These are phyloP conservation scores for Oxyteleia sp. DNA, from an alignment of 2,888 invertebrate genomes.

Conservation along the genomic window DNA sequence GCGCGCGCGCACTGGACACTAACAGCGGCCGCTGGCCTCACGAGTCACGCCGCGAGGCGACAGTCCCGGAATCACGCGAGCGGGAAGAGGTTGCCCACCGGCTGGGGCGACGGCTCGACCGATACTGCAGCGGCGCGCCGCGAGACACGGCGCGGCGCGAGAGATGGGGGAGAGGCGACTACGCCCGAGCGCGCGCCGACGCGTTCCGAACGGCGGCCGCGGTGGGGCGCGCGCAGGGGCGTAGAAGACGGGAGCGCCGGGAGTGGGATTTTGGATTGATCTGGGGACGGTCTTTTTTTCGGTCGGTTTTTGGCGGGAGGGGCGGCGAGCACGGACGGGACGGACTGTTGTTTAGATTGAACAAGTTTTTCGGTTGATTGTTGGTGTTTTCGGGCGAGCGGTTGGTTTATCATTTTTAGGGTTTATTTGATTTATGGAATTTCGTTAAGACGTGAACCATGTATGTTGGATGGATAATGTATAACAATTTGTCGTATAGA, in stretches of 20 bases:
- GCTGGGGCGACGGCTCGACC: constrained; percentile 70
- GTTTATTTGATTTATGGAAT: too few relatives aligned
- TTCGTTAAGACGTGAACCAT: too few relatives aligned
- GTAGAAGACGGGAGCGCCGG: not conserved
- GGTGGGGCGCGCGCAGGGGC: constrained; percentile 31
- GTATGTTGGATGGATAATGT: too few relatives aligned
- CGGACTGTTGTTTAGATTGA: too few relatives aligned
- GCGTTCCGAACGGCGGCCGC: constrained; percentile 39
- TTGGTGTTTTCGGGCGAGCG: too few relatives aligned
- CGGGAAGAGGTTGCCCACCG: constrained; percentile 62
- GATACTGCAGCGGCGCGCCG: constrained; percentile 56
- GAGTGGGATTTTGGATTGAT: constrained; percentile 21
- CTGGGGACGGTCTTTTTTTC: not conserved
- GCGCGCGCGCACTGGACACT: constrained; percentile 62
- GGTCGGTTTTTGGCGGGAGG: not conserved
- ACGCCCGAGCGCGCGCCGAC: constrained; percentile 66
- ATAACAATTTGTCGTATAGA: too few relatives aligned
- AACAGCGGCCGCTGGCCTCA: constrained; percentile 55
- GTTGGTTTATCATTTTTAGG: too few relatives aligned
- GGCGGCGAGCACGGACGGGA: too few relatives aligned
- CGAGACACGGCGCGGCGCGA: constrained; percentile 8
- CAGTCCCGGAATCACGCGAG: constrained; percentile 40
- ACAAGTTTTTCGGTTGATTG: too few relatives aligned
- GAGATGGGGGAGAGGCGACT: constrained; percentile 64
- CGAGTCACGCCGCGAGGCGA: constrained; percentile 67